Base-by-base conservation (phyloP, 2,113 vertebrate species). In the Nicator chloris region DNA sequence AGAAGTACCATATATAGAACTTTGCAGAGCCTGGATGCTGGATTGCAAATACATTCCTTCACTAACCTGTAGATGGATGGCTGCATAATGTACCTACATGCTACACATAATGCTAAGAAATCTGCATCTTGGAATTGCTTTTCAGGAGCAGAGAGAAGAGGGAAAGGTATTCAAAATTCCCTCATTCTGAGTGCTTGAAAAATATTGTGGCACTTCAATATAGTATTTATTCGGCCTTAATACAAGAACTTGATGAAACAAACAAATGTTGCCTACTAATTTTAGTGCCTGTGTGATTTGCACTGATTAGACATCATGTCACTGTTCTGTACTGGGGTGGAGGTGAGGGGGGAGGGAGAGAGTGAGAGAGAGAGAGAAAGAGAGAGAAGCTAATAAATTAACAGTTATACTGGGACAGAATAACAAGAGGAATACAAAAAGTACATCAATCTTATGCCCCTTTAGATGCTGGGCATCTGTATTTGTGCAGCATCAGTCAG, bases 1-100 rank as follows among this genome's bases (percentile, higher is more conserved):
- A 65, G 33, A 77, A 77, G 27, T 63, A 50, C 17, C 50, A 63
- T 69, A 40, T 53, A 39, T 13, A 47, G 37, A 88, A 80, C 11
- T 86, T 82, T 23, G 24, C n/a, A 42, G 59, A 86, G 37, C 33
- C 85, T 92, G 66, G 37, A 33, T 90, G 26, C 59, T 66, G 71
- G 30, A 27, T 54, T 80, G 3, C 49, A 45, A 73, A 59, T 69
- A 21, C 53, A 45, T 77, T 94, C 39, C 93, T 92, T 79, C 63
- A 59, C 78, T 86, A 96, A 88, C 28, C 54, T 93, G 93, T 80
- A 70, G 71, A n/a, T 5, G 90, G 71, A 61, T 73, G 50, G 23
- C 73, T 86, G 50, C 2, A 2, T 83, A 88, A 88, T 54, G 39
- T 31, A 90, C 23, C 51, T 87, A 70, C 39, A 73, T 83, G 33